phyloP scores from a whole-genome alignment of 2,888 invertebrate species.

The Chaetogeoica ovagalla region DNA sequence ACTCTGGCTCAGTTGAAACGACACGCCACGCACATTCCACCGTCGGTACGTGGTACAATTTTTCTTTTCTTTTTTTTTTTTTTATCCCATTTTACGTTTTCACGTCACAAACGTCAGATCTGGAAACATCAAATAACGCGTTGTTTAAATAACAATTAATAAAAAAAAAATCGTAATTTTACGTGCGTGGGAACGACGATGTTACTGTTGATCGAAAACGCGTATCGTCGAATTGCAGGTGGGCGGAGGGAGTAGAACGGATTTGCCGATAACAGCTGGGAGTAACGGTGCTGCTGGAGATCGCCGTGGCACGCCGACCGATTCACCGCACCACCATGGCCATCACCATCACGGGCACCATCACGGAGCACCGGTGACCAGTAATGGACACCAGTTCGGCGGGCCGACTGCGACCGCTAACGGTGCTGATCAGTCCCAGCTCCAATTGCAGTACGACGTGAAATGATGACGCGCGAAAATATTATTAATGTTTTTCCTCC shows the following conservation, averaged over 20 bases:
- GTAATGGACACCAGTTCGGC: conserved; percentile 43
- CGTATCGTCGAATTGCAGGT: conserved; percentile 10
- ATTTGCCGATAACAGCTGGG: background rate
- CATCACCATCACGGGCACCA: conserved; percentile 41
- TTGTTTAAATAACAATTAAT: too few species aligned
- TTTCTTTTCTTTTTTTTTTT: too few species aligned
- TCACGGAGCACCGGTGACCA: conserved; percentile 1
- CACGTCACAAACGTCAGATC: too few species aligned
- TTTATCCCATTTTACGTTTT: too few species aligned
- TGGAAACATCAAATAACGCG: too few species aligned
- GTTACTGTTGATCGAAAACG: background rate
- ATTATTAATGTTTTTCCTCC: background rate
- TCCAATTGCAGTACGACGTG: conserved; percentile 45
- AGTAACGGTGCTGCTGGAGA: conserved; percentile 11
- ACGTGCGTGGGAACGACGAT: too few species aligned
- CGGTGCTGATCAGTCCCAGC: conserved; percentile 38
- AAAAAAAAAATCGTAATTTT: too few species aligned
- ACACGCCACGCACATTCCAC: conserved; percentile 63
- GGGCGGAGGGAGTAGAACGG: conserved; percentile 16
- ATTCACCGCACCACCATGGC: conserved; percentile 29
- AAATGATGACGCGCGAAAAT: conserved; percentile 12
- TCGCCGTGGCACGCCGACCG: conserved; percentile 30
- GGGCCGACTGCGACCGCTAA: background rate
- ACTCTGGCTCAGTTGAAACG: conserved; percentile 79
- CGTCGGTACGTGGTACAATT: conserved; percentile 54